Percentiles rank a stretch among this genome's conserved stretches.
phyloP scores from a whole-genome alignment of 2,888 invertebrate species.

The Platerodrilus igneus region DNA sequence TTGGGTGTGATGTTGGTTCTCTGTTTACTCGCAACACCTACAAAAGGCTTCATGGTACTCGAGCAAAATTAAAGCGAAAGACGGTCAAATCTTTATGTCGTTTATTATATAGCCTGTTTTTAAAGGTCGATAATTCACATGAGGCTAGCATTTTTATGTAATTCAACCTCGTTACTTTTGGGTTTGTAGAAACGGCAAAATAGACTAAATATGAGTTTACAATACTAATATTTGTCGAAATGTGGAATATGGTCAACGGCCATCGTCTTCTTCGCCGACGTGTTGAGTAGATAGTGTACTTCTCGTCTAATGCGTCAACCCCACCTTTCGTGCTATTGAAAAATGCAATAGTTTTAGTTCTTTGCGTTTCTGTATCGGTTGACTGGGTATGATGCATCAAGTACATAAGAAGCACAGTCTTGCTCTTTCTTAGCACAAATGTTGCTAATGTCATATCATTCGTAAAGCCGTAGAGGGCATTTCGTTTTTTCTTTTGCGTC shows the following conservation, averaged over 20 bases:
- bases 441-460: slow-evolving; percentile 3
- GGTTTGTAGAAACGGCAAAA: too few relatives aligned
- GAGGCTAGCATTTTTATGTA: too few relatives aligned
- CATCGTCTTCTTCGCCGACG: slow-evolving; percentile 1
- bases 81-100: too few relatives aligned
- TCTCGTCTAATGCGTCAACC: slow-evolving; percentile 6
- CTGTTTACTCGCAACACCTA: too few relatives aligned
- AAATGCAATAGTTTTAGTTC: not conserved
- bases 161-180: too few relatives aligned
- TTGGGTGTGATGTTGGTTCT: too few relatives aligned
- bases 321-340: slow-evolving; percentile 4
- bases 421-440: slow-evolving; percentile 13
- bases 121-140: too few relatives aligned
- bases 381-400: slow-evolving; percentile 1
- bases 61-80: too few relatives aligned
- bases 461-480: slow-evolving; percentile 11
- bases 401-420: slow-evolving; percentile 5
- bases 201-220: slow-evolving; percentile 1
- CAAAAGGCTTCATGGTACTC: too few relatives aligned
- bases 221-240: not conserved
- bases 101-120: too few relatives aligned
- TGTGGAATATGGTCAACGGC: not conserved
- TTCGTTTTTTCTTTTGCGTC: too few relatives aligned
- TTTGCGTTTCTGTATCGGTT: not conserved
- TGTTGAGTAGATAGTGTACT: slow-evolving; percentile 8